Evolutionary conservation across 2,888 invertebrate genomes (phyloP), one percentile per base, ranked within the genome.

Genomic region (Panzeria rudis): DNA sequence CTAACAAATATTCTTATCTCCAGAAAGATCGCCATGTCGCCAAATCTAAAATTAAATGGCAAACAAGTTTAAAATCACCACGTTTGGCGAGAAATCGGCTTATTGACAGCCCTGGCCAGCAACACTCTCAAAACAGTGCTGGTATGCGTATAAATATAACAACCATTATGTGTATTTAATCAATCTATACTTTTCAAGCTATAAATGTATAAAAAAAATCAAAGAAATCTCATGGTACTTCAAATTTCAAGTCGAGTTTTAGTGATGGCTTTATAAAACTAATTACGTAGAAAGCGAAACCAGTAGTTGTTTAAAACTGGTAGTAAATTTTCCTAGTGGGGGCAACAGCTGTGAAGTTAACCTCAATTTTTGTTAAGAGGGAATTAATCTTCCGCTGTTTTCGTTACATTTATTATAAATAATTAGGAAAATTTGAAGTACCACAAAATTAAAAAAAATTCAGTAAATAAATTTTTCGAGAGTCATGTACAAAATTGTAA

Each of bases 401-500:
- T 25, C 9, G 3, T 50, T 47, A 50, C 7, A 59, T 35, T 20
- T 29, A 20, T 66, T 50, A 11, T 62, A 68, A 44, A n/a, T n/a
- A 35, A 9, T 35, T 11, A 47, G 15, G 17, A 32, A 23, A 38
- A 0, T 68, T 59, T 38, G 13, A 11, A 61, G 52, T 62, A 41
- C 15, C 3, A 11, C 4, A 17, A 44, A 44, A 25, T 13, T 71
- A 0, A 13, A 17, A n/a, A 7, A 32, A 52, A 35, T 7, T 17
- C 32, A 35, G 3, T 44, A 6, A 32, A 1, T 56, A 68, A 44
- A 17, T 23, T 50, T 13, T 50, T 47, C 4, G 17, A 35, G 20
- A 69, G 71, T 47, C 6, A 85, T 85, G 85, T 85, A 62, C 25
- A 85, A 82, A 78, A 13, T 79, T 41, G 32, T 71, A 32, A 85